Conservation (phyloP, 2,113 vertebrate genomes). For the Ictalurus furcatus region DNA sequence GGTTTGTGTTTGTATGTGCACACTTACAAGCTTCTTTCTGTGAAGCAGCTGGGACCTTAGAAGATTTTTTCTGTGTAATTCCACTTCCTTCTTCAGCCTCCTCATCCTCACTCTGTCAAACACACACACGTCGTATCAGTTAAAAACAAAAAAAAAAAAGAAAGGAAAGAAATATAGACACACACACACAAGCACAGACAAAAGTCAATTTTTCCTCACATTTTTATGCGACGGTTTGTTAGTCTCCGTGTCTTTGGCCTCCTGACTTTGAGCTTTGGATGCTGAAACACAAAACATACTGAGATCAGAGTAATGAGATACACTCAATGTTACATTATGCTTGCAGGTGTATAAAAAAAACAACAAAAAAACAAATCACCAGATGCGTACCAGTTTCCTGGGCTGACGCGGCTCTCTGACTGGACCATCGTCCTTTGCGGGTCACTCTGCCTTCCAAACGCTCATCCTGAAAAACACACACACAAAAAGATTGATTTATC, state of each 20-base stretch:
- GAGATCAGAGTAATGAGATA: no score
- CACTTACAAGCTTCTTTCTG: slow-evolving; percentile 42
- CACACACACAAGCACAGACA: not conserved
- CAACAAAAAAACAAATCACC: not conserved
- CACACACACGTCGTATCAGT: not conserved
- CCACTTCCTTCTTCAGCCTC: slow-evolving; percentile 54
- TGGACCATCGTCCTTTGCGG: slow-evolving; percentile 58
- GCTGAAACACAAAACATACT: not conserved
- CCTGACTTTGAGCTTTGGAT: not conserved
- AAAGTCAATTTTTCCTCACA: not conserved
- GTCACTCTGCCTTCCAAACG: slow-evolving; percentile 55
- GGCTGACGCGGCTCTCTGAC: slow-evolving; percentile 40
- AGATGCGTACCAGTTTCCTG: slow-evolving; percentile 41
- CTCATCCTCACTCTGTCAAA: slow-evolving; percentile 52
- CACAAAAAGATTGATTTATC: not conserved
- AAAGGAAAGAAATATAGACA: not conserved
- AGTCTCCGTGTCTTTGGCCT: not conserved
- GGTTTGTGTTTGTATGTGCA: not conserved
- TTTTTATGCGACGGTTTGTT: not conserved
- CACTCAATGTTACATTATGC: no score
- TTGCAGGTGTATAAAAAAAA: not conserved
- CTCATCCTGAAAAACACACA: slow-evolving; percentile 59
- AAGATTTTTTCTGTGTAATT: slow-evolving; percentile 50
- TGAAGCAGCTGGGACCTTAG: slow-evolving; percentile 41
- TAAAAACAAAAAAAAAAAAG: not conserved